Evolutionary conservation across 2,113 vertebrate genomes (phyloP).

Genomic region (Neotoma lepida): DNA sequence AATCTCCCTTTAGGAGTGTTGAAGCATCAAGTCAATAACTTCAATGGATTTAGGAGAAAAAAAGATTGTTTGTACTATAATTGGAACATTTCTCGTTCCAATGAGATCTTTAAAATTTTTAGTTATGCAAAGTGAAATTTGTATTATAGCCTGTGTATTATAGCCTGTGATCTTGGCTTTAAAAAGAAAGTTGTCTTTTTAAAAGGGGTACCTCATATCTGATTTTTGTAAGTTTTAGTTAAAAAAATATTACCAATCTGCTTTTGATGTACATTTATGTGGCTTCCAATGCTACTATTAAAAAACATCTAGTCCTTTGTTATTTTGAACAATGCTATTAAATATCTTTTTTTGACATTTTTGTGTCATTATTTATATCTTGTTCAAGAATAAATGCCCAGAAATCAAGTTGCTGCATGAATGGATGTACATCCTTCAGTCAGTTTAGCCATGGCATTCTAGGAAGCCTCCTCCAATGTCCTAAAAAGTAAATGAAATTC

Average conservation of each 20-base stretch:
- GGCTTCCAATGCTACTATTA: not conserved
- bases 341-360: conserved; percentile 25
- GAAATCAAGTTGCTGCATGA: conserved; percentile 14
- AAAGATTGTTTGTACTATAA: not conserved
- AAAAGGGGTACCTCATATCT: not conserved
- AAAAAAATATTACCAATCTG: not conserved
- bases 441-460: not conserved
- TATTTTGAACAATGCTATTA: not conserved
- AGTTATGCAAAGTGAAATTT: conserved; percentile 6
- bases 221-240: not conserved
- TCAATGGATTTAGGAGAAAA: not conserved
- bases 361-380: conserved; percentile 30
- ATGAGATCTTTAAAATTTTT: conserved; percentile 31
- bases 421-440: conserved; percentile 19
- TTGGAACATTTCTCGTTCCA: not conserved
- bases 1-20: not conserved
- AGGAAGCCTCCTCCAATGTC: conserved; percentile 26
- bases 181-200: conserved; percentile 10
- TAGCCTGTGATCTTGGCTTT: not conserved
- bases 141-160: not conserved
- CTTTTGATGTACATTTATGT: conserved; percentile 36
- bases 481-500: conserved; percentile 44
- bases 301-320: conserved; percentile 2
- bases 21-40: not conserved
- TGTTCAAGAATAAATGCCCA: conserved; percentile 25